A percentile compares a stretch with the other conserved stretches of the same genome.
These are phyloP conservation scores for Eudyptes chrysolophus DNA, from an alignment of 2,113 vertebrate species.

Conservation along the genomic window DNA sequence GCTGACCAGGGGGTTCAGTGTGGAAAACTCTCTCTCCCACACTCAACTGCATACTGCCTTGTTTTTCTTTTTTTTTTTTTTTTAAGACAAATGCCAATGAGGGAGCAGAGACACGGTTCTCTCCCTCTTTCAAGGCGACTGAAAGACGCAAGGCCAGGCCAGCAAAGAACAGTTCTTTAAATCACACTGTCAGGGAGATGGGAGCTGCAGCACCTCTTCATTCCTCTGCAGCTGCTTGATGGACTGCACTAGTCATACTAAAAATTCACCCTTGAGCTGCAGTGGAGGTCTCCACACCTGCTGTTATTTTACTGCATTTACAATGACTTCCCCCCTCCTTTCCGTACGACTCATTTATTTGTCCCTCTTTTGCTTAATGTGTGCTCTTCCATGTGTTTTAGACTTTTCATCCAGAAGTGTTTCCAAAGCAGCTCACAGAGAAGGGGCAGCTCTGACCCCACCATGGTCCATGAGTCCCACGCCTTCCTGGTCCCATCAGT, in stretches of 20 bases:
- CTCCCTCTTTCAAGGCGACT: neutral
- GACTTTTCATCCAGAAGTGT: neutral
- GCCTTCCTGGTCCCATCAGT: neutral
- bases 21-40: neutral
- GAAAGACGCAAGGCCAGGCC: slow-evolving; percentile 54
- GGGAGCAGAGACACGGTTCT: neutral
- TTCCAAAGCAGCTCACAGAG: neutral
- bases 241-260: neutral
- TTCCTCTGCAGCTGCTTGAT: slow-evolving; percentile 12
- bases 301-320: neutral
- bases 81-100: slow-evolving; percentile 26
- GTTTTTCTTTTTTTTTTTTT: neutral
- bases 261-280: slow-evolving; percentile 14
- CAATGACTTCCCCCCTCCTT: neutral
- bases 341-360: neutral
- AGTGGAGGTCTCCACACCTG: neutral
- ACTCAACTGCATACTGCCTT: accelerated
- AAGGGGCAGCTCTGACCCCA: neutral
- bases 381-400: neutral
- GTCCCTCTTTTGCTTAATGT: neutral
- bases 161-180: neutral
- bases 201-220: slow-evolving; percentile 11
- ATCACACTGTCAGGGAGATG: slow-evolving; percentile 42
- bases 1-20: neutral
- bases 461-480: neutral